Base-by-base conservation (phyloP, 2,888 invertebrate genomes). In the Melanargia galathea region DNA sequence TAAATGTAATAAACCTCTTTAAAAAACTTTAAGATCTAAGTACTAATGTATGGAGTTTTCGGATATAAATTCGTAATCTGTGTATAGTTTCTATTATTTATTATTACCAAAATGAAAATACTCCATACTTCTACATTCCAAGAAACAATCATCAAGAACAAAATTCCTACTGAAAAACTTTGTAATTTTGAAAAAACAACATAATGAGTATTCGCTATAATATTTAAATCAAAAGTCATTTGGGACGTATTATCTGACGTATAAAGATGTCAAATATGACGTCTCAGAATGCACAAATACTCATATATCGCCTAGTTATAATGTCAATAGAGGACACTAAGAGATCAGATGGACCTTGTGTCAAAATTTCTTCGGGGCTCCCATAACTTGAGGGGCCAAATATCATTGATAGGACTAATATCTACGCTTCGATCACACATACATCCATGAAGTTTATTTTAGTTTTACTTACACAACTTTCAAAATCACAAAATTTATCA, bases 71-170 rank as follows among this genome's bases (percentile, higher is more conserved):
- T 43, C 43, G 56, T 61, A 58, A 56, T 62, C 59, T 59, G 49
- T 68, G 62, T 69, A 69, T 68, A 67, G 64, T n/a, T n/a, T n/a
- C n/a, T 59, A 52, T 62, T 60, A 63, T 49, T 40, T 60, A 63
- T 55, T 51, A 60, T 52, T 10, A 38, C 38, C n/a, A 4, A 51
- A 51, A 57, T 60, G 64, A 66, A 66, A 66, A 46, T 64, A 71
- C 72, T 82, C 84, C 86, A 80, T 86, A 87, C 86, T 83, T 76
- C 67, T 65, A 84, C 89, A 86, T 88, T 89, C 86, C 86, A 71
- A 59, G 71, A 59, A 71, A 55, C 38, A 10, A n/a, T 43, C 24
- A 16, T 24, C 10, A 26, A 54, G 38, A 38, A 22, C 11, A 40
- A 26, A n/a, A 10, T 22, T 10, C 7, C 33, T 45, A 30, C 5